Evolutionary conservation across 1,140 invertebrate genomes (phyloP), one percentile per base, ranked within the genome.

Genomic region (Paralvinella palmiformis): DNA sequence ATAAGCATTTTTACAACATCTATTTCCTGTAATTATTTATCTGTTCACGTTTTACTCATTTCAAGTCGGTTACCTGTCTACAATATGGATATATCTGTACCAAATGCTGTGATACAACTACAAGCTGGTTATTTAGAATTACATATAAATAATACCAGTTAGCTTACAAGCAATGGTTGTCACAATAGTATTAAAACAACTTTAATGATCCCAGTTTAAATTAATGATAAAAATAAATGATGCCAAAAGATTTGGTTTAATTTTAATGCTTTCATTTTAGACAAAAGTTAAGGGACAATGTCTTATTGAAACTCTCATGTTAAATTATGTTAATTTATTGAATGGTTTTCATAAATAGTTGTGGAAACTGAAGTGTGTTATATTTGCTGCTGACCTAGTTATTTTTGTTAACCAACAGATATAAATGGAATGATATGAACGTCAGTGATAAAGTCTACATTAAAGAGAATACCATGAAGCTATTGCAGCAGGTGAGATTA

Each of bases 401-500:
- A n/a, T 31, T 22, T 22, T 63, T 65, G 37, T 67, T 59, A 59
- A 59, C 59, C 68, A 63, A 6, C 48, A 79, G 76, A 60, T 72
- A 91, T 74, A 85, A 89, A 32, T 94, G 92, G 92, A 91, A 90
- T 59, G 87, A 89, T 70, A 89, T 94, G 61, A 87, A 87, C 1
- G 88, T 91, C 67, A 85, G 86, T 58, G 90, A 94, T 72, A 94
- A 93, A 76, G 82, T 92, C 37, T 91, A 89, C 69, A 91, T 94
- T 62, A 94, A 94, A 66, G 68, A 66, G 62, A 71, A 64, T 68
- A 68, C 70, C 20, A 62, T 79, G 20, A 37, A 73, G 27, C 52
- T 74, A 13, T 65, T 79, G 58, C 61, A 70, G 36, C 62, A 66
- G 52, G 76, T 78, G 44, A 56, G 32, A 5, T 48, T 35, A 50